Evolutionary conservation across 2,888 invertebrate genomes (phyloP).

Genomic region (Nephrotoma flavescens): DNA sequence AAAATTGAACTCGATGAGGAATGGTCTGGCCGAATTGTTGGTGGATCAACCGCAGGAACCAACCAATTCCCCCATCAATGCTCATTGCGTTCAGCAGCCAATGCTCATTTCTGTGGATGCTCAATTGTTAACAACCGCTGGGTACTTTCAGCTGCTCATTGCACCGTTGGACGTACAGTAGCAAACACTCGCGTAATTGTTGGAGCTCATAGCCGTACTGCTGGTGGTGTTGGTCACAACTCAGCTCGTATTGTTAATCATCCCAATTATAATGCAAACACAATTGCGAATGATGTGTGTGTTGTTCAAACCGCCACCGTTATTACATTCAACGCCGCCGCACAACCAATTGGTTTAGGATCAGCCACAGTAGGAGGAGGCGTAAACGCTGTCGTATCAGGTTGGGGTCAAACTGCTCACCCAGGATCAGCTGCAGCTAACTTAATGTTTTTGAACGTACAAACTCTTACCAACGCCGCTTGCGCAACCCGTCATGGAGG

Average conservation of each 20-base stretch:
- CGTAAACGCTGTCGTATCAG: slow-evolving; percentile 1
- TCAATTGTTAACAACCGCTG: slow-evolving; percentile 16
- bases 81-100: slow-evolving; percentile 13
- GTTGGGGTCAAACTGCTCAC: slow-evolving; percentile 10
- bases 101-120: slow-evolving; percentile 17
- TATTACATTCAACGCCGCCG: slow-evolving; percentile 2
- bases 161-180: slow-evolving; percentile 10
- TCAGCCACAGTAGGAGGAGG: slow-evolving; percentile 6
- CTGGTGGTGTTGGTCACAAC: slow-evolving; percentile 5
- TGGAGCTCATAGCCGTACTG: neutral
- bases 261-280: slow-evolving; percentile 7
- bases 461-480: slow-evolving; percentile 9
- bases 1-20: neutral
- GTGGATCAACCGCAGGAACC: slow-evolving; percentile 14
- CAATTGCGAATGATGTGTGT: slow-evolving; percentile 8
- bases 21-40: slow-evolving; percentile 14
- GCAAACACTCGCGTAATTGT: slow-evolving; percentile 6
- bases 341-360: neutral
- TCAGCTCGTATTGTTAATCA: slow-evolving; percentile 8
- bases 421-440: slow-evolving; percentile 7
- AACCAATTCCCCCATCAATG: slow-evolving; percentile 16
- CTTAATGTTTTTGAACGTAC: neutral
- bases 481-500: slow-evolving; percentile 5
- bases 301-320: slow-evolving; percentile 4
- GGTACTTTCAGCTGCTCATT: slow-evolving; percentile 19